Evolutionary conservation across 1,140 invertebrate genomes (phyloP).

Genomic region (Teleopsis dalmanni): DNA sequence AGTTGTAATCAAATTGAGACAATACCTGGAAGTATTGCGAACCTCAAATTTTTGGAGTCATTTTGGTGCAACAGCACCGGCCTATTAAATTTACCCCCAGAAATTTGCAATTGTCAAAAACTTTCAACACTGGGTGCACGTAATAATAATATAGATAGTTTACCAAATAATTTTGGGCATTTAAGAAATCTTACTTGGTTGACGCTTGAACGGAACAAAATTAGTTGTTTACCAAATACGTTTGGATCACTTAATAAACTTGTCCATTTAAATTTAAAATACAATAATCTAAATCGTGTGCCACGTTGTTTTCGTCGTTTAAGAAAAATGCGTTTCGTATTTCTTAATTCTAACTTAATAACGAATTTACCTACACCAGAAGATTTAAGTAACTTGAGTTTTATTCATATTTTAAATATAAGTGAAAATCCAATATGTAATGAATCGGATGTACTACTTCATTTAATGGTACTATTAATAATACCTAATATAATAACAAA

Average conservation of each 20-base stretch:
- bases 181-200: constrained; percentile 52
- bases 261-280: constrained; percentile 52
- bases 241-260: constrained; percentile 47
- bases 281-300: constrained; percentile 49
- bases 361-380: constrained; percentile 21
- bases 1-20: constrained; percentile 69
- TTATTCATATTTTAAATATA: constrained; percentile 48
- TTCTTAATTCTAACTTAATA: constrained; percentile 50
- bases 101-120: constrained; percentile 62
- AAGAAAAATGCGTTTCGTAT: constrained; percentile 48
- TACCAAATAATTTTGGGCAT: constrained; percentile 49
- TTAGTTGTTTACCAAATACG: constrained; percentile 47
- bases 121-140: constrained; percentile 62
- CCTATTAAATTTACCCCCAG: constrained; percentile 53
- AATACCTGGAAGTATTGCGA: constrained; percentile 61
- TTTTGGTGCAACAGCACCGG: constrained; percentile 61
- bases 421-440: constrained; percentile 47
- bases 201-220: constrained; percentile 51
- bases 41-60: constrained; percentile 65
- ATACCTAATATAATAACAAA: too few relatives aligned
- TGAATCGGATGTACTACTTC: background rate
- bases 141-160: constrained; percentile 50
- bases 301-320: constrained; percentile 47
- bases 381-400: constrained; percentile 36
- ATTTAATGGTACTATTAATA: constrained; percentile 9